phyloP scores from a whole-genome alignment of 2,113 vertebrate genomes.

The Seriola rivoliana region DNA sequence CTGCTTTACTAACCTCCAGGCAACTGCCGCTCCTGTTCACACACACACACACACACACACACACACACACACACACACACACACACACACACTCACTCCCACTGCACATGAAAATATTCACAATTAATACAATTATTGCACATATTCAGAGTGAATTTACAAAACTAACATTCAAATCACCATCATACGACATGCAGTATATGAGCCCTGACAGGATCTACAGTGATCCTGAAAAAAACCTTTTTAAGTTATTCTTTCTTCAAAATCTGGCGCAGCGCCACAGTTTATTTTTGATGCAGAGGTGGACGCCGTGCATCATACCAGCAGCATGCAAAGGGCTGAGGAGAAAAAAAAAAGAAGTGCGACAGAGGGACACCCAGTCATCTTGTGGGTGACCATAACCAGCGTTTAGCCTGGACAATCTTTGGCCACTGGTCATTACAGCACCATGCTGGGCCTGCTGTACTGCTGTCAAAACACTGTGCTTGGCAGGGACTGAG shows the following conservation, averaged over 20 bases:
- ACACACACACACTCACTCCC: too few relatives aligned
- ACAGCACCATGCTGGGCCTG: slow-evolving; percentile 64
- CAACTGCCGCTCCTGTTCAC: background rate
- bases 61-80: too few relatives aligned
- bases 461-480: slow-evolving; percentile 68
- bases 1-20: slow-evolving; percentile 10
- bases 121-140: background rate
- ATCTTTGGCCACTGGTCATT: slow-evolving; percentile 59
- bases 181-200: background rate
- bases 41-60: background rate
- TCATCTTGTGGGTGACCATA: slow-evolving; percentile 72
- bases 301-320: slow-evolving; percentile 38
- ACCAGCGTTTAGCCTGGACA: slow-evolving; percentile 70
- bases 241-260: slow-evolving; percentile 58
- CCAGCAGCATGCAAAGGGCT: slow-evolving; percentile 30
- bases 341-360: slow-evolving; percentile 9
- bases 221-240: slow-evolving; percentile 45
- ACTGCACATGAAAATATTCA: background rate
- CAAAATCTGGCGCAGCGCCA: slow-evolving; percentile 44
- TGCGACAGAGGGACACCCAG: slow-evolving; percentile 49
- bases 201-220: background rate
- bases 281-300: slow-evolving; percentile 67
- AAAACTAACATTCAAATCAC: background rate
- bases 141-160: background rate
- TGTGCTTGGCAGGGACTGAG: slow-evolving; percentile 51